Percentiles rank a stretch among this genome's conserved stretches.
phyloP scores from a whole-genome alignment of 2,888 invertebrate genomes.

The Amitus sp. region DNA sequence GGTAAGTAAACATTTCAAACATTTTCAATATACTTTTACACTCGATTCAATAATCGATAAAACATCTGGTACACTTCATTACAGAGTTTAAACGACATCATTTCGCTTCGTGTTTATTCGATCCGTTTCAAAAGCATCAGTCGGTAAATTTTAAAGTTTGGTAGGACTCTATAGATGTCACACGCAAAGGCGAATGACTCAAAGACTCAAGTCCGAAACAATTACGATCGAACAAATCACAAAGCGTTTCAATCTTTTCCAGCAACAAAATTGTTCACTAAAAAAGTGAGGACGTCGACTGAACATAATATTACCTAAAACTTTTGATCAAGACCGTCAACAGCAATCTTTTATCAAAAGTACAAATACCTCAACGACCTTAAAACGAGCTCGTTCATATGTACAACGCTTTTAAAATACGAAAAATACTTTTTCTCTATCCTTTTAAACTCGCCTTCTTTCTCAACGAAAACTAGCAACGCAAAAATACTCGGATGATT shows the following conservation, averaged over 20 bases:
- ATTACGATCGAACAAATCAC: not conserved
- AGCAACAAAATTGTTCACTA: not conserved
- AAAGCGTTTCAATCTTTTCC: not conserved
- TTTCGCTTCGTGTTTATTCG: too few relatives aligned
- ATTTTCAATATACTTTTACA: too few relatives aligned
- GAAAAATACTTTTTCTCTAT: slow-evolving; percentile 4
- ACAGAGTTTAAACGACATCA: too few relatives aligned
- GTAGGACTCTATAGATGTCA: not conserved
- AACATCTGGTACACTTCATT: too few relatives aligned
- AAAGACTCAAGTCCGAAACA: too few relatives aligned
- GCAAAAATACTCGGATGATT: too few relatives aligned
- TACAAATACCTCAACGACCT: slow-evolving; percentile 5
- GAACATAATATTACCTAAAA: not conserved
- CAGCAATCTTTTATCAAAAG: slow-evolving; percentile 1
- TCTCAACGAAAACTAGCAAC: too few relatives aligned
- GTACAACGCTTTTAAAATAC: not conserved
- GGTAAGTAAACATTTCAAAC: too few relatives aligned
- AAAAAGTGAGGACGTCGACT: not conserved
- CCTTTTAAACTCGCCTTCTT: not conserved
- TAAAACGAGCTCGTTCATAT: not conserved
- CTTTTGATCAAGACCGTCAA: not conserved
- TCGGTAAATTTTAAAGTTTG: not conserved
- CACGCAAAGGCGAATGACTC: not conserved
- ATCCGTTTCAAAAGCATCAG: not conserved
- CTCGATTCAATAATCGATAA: too few relatives aligned